Base-by-base conservation (phyloP, 2,797 vertebrate species). In the Dallia pectoralis region DNA sequence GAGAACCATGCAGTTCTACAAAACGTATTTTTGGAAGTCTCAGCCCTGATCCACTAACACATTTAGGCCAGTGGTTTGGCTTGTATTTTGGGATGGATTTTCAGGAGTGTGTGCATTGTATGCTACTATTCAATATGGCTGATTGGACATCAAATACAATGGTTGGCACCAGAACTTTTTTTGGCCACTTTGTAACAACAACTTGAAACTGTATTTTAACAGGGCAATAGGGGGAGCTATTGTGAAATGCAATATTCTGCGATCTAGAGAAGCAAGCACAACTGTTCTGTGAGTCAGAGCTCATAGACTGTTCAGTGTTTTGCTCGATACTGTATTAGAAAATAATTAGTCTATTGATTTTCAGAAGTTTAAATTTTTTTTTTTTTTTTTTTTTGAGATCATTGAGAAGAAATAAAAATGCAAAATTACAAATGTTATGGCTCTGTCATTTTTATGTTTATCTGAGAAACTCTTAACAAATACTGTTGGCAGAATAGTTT, bases 361-460 rank as follows among this genome's bases (percentile, higher is more conserved):
- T 91, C 89, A 89, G 82, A 92, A 82, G 82, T 92, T 93, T 93
- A 93, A 92, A 91, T 91, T 93, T 91, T 93, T 89, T 91, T 92
- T 88, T 82, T 79, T 88, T 87, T 88, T 75, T 79, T 75, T 81
- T 81, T 81, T 77, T 83, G 89, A 90, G 83, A 85, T 89, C 83
- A 87, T 90, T 86, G 79, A 59, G 75, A 89, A 89, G 73, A 90
- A 92, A 92, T 89, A 89, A 91, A 90, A 84, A 86, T 73, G 81
- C 47, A 85, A 84, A 89, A 86, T 74, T 84, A 79, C 32, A n/a
- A 64, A 32, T 67, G 19, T 68, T 64, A 77, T 75, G 87, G 40
- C 16, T 27, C 65, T n/a, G 49, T 56, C 53, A 56, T 56, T 22
- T 67, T 25, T 47, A n/a, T n/a, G n/a, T n/a, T n/a, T n/a, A n/a